phyloP scores from a whole-genome alignment of 2,888 invertebrate genomes.

The Stegana nigrithorax region DNA sequence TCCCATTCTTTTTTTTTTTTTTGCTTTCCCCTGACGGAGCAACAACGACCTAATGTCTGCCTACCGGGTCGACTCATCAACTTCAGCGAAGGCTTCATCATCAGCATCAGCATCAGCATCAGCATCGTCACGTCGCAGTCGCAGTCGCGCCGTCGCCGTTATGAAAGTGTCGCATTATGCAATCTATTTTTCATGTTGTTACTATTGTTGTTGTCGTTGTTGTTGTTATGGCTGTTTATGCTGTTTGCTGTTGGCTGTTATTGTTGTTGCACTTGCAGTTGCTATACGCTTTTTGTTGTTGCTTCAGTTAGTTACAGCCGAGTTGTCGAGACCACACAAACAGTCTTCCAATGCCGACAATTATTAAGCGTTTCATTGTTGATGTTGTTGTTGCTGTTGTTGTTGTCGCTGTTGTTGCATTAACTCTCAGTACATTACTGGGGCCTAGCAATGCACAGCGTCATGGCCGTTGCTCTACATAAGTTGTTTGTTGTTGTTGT shows the following conservation, averaged over 20 bases:
- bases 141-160: slow-evolving; percentile 36
- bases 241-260: too few species aligned
- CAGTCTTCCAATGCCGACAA: not conserved
- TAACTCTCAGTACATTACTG: too few species aligned
- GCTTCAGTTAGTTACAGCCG: slow-evolving; percentile 19
- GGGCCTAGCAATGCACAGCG: not conserved
- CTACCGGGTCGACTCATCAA: not conserved
- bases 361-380: not conserved
- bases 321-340: not conserved
- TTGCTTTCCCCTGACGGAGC: not conserved
- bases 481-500: not conserved
- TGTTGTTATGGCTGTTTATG: slow-evolving; percentile 1
- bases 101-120: slow-evolving; percentile 1
- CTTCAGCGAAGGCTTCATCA: not conserved
- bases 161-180: slow-evolving; percentile 46
- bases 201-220: slow-evolving; percentile 7
- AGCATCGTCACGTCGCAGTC: slow-evolving; percentile 21
- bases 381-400: not conserved
- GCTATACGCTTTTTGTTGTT: too few species aligned
- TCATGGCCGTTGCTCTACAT: slow-evolving; percentile 13
- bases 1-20: not conserved
- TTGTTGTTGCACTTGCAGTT: too few species aligned
- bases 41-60: not conserved
- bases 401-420: not conserved
- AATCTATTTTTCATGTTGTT: slow-evolving; percentile 46